Base-by-base conservation (phyloP, 1,140 invertebrate genomes). In the Heliconius himera region DNA sequence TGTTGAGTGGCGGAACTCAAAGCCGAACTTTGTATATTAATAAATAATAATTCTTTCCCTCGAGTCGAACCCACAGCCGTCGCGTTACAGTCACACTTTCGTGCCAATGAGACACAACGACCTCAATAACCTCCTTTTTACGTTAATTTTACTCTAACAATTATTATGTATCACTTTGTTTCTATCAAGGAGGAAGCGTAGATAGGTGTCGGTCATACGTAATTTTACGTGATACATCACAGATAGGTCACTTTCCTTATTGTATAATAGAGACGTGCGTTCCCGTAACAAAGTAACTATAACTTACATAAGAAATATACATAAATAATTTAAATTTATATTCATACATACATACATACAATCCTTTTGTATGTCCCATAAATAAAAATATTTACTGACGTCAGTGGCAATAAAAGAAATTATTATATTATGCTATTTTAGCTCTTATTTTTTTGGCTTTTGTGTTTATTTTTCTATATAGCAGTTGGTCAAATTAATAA, bases 221-320 rank as follows among this genome's bases (percentile, higher is more conserved):
- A 66, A 66, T 16, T 66, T 16, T 66, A 66, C 60, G 60, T 66
- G 60, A 66, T 16, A 11, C 60, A 13, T 66, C 4, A 66, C 22
- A 66, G 60, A 66, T 66, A 66, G 60, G 60, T 66, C 60, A 76
- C 79, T 80, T 80, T 80, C 79, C 70, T 71, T 73, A 51, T 80
- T 80, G 70, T 18, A 75, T 75, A 75, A 80, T 8, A 6, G 13
- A 38, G 18, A 80, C 74, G 78, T 79, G 78, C 70, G 9, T 76
- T 76, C 76, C 71, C 18, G 41, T 26, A 26, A 51, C 36, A 36
- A n/a, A 56, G 13, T 66, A 66, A 66, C 26, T 26, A 66, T 66
- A 5, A 66, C 9, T 66, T 29, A 66, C 26, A 66, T 29, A 26
- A 66, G 29, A 66, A 3, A 66, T 66, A 29, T 18, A 66, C 60